Evolutionary conservation across 2,113 vertebrate genomes (phyloP), one percentile per base, ranked within the genome.

Genomic region (Meriones unguiculatus): DNA sequence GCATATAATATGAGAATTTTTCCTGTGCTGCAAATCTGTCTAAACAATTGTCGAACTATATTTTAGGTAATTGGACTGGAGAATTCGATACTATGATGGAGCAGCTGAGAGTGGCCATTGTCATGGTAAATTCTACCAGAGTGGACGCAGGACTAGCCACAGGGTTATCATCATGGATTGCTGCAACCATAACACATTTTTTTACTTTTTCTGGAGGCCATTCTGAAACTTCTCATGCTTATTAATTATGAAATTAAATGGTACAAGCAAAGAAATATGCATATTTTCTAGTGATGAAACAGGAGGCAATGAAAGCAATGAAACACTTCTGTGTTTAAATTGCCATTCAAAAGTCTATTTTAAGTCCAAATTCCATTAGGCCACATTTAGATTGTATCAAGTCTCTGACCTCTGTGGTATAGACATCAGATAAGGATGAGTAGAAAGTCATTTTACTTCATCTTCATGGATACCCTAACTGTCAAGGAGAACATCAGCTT

Each of bases 391-490:
- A 87, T 78, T 90, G 75, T 54, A 80, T 24, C 57, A 75, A 89
- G 12, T 20, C 59, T 84, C 57, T 85, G 80, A 90, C 59, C 92
- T 75, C 80, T 78, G 18, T 87, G 30, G 72, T 88, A 17, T 70
- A 32, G 5, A 94, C 77, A 54, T 6, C 0, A 11, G 50, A 4
- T 87, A 84, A 95, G 46, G 24, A 90, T 85, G 28, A 76, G 9
- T 62, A 65, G 35, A 32, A 95, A 97, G 35, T 57, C 12, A 92
- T 86, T 30, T 10, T 72, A 93, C 76, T 93, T 92, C 52, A 46
- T 94, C 76, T 90, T 93, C 85, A 97, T 38, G 77, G 78, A 18
- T 94, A 65, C 91, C 59, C 57, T 87, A 70, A 93, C 91, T 93
- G 76, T 86, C 52, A 81, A 64, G 12, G 62, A 91, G 25, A 22